These are phyloP conservation scores for Pollimyrus isidori DNA, from an alignment of 2,113 vertebrate genomes.

Conservation along the genomic window DNA sequence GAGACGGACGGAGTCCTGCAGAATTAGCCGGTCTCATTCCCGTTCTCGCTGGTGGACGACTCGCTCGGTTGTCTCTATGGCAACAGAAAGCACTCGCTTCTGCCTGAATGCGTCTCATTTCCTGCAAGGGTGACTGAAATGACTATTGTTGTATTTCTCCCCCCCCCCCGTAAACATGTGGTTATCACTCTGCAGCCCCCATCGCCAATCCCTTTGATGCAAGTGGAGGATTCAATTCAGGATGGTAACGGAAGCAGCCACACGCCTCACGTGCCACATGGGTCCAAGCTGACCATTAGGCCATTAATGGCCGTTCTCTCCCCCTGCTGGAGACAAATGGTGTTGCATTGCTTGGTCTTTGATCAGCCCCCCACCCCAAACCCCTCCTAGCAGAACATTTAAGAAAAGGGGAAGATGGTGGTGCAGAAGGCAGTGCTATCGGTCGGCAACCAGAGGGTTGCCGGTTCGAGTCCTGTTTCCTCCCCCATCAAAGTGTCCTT, in stretches of 20 bases:
- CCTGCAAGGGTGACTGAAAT: constrained; percentile 28
- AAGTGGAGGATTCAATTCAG: not conserved
- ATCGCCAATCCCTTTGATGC: not conserved
- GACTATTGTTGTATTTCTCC: constrained; percentile 32
- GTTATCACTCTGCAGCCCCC: not conserved
- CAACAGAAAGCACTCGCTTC: constrained; percentile 48
- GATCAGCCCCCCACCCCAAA: not conserved
- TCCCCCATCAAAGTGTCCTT: no score
- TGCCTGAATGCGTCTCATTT: constrained; percentile 14
- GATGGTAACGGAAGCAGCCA: not conserved
- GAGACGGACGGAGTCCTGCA: not conserved
- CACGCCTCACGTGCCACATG: not conserved
- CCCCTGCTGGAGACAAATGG: not conserved
- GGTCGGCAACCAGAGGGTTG: no score
- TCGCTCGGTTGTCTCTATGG: constrained; percentile 45
- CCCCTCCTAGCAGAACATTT: not conserved
- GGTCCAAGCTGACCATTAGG: not conserved
- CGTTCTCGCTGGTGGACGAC: not conserved
- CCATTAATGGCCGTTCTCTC: not conserved
- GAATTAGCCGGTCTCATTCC: not conserved
- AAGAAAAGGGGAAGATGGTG: not conserved
- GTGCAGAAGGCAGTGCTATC: no score
- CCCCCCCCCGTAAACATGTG: constrained; percentile 7
- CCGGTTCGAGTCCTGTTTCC: no score
- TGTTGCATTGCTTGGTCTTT: not conserved